Evolutionary conservation across 2,797 vertebrate species (phyloP), one percentile per base, ranked within the genome.

Genomic region (Atherinosoma microstoma): DNA sequence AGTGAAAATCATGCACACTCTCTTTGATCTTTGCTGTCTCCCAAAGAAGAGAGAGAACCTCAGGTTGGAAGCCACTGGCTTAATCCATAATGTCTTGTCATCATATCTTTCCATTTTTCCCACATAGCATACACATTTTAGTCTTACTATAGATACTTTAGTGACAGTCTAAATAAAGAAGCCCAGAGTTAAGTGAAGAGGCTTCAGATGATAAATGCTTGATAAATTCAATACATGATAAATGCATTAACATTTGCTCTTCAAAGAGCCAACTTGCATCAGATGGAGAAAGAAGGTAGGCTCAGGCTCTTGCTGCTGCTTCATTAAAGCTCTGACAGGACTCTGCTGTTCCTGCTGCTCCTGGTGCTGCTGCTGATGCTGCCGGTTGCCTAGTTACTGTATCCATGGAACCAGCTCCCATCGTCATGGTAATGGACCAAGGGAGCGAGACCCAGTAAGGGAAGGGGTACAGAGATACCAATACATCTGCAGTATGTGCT

Each of bases 321-420:
- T 70, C 67, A 51, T 68, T 56, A 35, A 30, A 80, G 73, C 74
- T 82, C 84, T 86, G 87, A 81, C 81, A 87, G 86, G 88, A 90
- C 67, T 64, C 83, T 83, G 83, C 83, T 85, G 86, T 53, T 84
- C 70, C 70, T 79, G 65, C 80, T 84, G 78, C 79, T 83, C 69
- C 82, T 83, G 69, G 53, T 79, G 73, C 24, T 83, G 75, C 29
- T 84, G 84, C 70, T 87, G 86, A 85, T 91, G 91, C 87, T 89
- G 90, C 82, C 20, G 84, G 92, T 94, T 94, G 92, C 93, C 80
- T 92, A 94, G 93, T 87, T 85, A 94, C 89, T 86, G 91, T 89
- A 90, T 87, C 89, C 86, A 88, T 80, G 84, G 85, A 86, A 83
- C 90, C 45, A 53, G 87, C 87, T 92, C 86, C 80, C 84, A 92